phyloP scores from a whole-genome alignment of 1,140 invertebrate genomes.

The Anoplolepis gracilipes region DNA sequence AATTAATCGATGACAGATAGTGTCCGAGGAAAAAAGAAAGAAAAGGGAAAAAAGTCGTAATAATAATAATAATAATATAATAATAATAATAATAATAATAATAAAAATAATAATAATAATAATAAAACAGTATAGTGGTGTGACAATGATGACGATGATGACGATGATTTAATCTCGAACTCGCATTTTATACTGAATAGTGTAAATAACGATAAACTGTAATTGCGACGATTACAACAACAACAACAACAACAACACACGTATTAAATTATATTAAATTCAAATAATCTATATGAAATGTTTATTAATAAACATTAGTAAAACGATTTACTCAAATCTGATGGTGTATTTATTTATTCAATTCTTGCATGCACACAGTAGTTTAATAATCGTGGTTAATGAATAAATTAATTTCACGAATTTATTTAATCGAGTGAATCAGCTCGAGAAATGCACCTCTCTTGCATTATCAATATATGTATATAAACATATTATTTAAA shows the following conservation, averaged over 20 bases:
- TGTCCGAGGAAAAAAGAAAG: conserved; percentile 69
- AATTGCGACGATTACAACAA: conserved; percentile 66
- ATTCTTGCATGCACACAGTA: not conserved
- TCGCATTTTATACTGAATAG: conserved; percentile 85
- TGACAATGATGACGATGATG: conserved; percentile 65
- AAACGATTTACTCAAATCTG: conserved; percentile 76
- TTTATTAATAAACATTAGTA: conserved; percentile 82
- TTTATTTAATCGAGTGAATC: not conserved
- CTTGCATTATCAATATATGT: too few relatives aligned
- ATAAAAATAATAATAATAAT: conserved; percentile 29
- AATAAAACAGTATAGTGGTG: conserved; percentile 78
- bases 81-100: conserved; percentile 32
- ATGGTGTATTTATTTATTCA: conserved; percentile 40
- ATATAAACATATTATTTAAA: too few relatives aligned
- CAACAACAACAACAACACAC: conserved; percentile 68
- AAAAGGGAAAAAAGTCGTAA: conserved; percentile 35
- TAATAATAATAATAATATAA: conserved; percentile 47
- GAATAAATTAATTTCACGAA: conserved; percentile 1
- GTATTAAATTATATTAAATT: conserved; percentile 81
- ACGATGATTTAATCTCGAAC: conserved; percentile 82
- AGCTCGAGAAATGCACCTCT: not conserved
- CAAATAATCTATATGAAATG: conserved; percentile 81
- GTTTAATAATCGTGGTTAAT: not conserved
- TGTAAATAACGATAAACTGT: conserved; percentile 84
- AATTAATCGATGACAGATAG: conserved; percentile 83